phyloP scores from a whole-genome alignment of 2,888 invertebrate genomes.

The Lepeophtheirus nordmannii region DNA sequence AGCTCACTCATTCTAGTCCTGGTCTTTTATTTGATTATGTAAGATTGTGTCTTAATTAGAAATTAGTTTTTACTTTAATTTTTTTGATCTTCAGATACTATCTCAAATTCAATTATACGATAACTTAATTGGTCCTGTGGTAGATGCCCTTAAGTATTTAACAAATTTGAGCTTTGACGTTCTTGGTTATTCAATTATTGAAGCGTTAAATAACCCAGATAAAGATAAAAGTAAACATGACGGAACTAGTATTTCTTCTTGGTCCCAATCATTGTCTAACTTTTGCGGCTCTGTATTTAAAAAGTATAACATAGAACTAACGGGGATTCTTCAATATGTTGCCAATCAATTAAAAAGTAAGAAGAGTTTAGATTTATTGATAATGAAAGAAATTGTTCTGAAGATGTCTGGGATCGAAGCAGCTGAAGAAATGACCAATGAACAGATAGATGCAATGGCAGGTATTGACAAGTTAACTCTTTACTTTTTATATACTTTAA shows the following conservation, averaged over 20 bases:
- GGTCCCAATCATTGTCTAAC: slow-evolving; percentile 83
- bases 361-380: slow-evolving; percentile 39
- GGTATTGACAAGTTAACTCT: too few species aligned
- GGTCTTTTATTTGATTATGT: slow-evolving; percentile 92
- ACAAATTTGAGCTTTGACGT: slow-evolving; percentile 90
- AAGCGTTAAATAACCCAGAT: slow-evolving; percentile 62
- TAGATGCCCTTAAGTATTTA: slow-evolving; percentile 90
- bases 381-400: slow-evolving; percentile 53
- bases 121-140: slow-evolving; percentile 85
- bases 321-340: slow-evolving; percentile 86
- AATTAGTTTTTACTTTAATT: neutral
- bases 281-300: slow-evolving; percentile 93
- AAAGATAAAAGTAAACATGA: slow-evolving; percentile 48
- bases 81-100: neutral
- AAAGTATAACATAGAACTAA: slow-evolving; percentile 89
- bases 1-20: slow-evolving; percentile 88
- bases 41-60: slow-evolving; percentile 33
- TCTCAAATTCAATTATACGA: slow-evolving; percentile 65
- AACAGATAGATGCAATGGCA: slow-evolving; percentile 88
- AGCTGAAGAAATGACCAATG: slow-evolving; percentile 83
- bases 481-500: too few species aligned
- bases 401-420: slow-evolving; percentile 99
- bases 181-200: slow-evolving; percentile 83
- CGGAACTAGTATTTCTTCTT: slow-evolving; percentile 70
- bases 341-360: slow-evolving; percentile 90